Conservation (phyloP, 2,113 vertebrate species). For the Crotalus helleri region DNA sequence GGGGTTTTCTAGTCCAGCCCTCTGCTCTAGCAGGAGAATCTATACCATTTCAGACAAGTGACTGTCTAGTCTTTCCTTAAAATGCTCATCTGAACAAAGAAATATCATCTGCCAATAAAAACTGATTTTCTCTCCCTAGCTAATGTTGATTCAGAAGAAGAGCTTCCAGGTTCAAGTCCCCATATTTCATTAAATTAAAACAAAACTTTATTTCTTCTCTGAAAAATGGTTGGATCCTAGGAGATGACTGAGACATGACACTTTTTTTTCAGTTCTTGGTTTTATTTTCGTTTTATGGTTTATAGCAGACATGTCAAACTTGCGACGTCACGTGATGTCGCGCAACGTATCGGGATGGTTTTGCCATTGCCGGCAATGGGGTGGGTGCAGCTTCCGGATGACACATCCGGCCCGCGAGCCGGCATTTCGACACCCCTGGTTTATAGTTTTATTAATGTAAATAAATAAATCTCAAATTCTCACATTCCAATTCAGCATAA, state of each 20-base stretch:
- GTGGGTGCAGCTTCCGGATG: no score
- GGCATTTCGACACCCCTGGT: background rate
- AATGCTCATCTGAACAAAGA: background rate
- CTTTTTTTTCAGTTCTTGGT: background rate
- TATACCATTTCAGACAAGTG: no score
- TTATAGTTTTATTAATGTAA: background rate
- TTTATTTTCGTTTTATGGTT: background rate
- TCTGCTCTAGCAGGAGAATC: no score
- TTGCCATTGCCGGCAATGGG: no score
- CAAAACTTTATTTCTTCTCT: constrained; percentile 9
- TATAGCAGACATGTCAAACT: background rate
- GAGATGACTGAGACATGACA: background rate
- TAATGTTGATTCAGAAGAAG: background rate
- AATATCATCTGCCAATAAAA: background rate
- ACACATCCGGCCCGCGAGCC: no score
- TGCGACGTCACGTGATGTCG: no score
- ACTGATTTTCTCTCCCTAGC: background rate
- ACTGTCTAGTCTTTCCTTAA: no score
- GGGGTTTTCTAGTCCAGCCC: no score
- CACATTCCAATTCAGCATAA: constrained; percentile 47
- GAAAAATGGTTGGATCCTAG: background rate
- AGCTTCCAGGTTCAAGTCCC: background rate
- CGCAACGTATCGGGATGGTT: no score
- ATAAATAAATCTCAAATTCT: background rate
- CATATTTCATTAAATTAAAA: background rate